These are phyloP conservation scores for Argopecten irradians DNA, from an alignment of 1,140 invertebrate genomes.

Conservation along the genomic window DNA sequence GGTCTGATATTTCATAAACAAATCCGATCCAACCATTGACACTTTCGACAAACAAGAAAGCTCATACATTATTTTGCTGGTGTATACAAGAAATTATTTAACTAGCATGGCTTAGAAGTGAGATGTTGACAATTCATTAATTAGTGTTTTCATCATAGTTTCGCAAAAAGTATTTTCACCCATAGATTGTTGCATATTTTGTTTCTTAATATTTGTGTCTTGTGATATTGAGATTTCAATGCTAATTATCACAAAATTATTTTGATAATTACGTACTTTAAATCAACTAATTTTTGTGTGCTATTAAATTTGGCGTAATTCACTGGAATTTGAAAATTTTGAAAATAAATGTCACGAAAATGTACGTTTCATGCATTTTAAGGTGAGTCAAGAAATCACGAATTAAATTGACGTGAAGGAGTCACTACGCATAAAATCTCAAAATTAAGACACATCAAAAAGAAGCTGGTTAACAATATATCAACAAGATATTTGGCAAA, in stretches of 20 bases:
- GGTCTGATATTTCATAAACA: no score
- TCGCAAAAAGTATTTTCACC: background rate
- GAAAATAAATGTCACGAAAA: background rate
- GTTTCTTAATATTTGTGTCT: background rate
- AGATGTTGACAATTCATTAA: background rate
- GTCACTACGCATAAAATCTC: no score
- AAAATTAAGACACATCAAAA: background rate
- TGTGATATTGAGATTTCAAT: background rate
- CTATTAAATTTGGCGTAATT: no score
- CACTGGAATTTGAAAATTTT: background rate
- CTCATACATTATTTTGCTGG: background rate
- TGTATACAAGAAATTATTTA: background rate
- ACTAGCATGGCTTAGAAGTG: background rate
- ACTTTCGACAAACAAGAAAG: background rate
- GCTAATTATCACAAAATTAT: no score
- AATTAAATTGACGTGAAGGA: no score
- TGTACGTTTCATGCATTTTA: no score
- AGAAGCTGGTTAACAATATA: background rate
- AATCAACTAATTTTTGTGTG: no score
- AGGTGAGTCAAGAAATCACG: no score
- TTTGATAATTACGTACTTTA: no score
- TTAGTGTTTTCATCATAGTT: background rate
- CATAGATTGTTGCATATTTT: no score
- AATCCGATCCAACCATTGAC: no score
- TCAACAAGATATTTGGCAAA: background rate